Conservation (phyloP, 2,888 invertebrate genomes). For the Chaitophorus viminalis region DNA sequence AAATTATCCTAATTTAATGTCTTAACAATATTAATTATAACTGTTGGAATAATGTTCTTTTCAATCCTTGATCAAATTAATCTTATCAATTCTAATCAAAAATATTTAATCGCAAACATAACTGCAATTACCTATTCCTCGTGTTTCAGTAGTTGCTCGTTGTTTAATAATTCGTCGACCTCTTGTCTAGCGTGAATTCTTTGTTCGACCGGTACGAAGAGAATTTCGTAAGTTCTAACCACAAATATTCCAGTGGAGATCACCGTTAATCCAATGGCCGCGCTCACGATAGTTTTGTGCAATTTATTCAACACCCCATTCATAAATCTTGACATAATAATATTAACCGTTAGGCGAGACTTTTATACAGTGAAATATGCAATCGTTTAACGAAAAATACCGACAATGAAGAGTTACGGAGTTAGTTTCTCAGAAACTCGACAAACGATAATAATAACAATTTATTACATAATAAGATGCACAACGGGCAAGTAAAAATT, state of each 20-base stretch:
- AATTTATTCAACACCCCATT: constrained; percentile 44
- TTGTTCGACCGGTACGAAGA: constrained; percentile 47
- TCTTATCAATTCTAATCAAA: not conserved
- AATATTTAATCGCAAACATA: not conserved
- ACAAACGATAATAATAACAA: too few relatives aligned
- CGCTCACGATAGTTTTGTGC: constrained; percentile 35
- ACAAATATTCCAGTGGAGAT: constrained; percentile 38
- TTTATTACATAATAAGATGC: too few relatives aligned
- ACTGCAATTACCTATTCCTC: constrained; percentile 41
- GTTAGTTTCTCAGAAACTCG: not conserved
- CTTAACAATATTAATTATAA: too few relatives aligned
- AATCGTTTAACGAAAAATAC: not conserved
- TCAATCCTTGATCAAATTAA: too few relatives aligned
- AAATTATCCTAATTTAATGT: too few relatives aligned
- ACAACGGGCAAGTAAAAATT: too few relatives aligned
- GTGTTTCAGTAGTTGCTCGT: constrained; percentile 18
- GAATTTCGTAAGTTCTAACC: constrained; percentile 42
- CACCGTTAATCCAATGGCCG: constrained; percentile 41
- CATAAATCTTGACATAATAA: constrained; percentile 49
- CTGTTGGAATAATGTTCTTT: too few relatives aligned
- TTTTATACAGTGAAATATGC: too few relatives aligned
- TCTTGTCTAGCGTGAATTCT: constrained; percentile 38
- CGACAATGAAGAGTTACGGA: not conserved
- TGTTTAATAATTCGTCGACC: constrained; percentile 45
- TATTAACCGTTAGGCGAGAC: not conserved